Conservation (phyloP, 2,888 invertebrate species). For the Melipona bicolor region DNA sequence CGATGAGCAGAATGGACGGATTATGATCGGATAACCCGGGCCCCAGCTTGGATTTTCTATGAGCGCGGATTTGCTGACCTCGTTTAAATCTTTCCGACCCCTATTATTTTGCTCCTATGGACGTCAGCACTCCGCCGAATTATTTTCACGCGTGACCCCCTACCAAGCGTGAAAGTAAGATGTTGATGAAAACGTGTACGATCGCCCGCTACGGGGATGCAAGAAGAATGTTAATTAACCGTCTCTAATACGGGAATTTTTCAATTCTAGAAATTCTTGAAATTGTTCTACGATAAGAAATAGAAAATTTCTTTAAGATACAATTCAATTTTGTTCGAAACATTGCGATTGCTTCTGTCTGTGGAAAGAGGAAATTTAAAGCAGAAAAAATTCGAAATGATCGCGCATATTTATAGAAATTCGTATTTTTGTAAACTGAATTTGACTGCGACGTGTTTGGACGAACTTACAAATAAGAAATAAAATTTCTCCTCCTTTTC, state of each 20-base stretch:
- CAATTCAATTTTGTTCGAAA: not conserved
- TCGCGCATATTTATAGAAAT: no score
- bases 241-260: not conserved
- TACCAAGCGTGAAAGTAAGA: not conserved
- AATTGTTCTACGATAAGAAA: fast-evolving
- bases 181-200: not conserved
- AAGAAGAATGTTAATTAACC: not conserved
- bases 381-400: no score
- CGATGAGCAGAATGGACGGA: slow-evolving; percentile 47
- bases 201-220: not conserved
- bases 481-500: no score
- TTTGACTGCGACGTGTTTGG: no score
- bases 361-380: no score
- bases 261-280: not conserved
- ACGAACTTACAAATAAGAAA: no score
- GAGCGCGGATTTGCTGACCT: slow-evolving; percentile 57
- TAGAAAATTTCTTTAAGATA: not conserved
- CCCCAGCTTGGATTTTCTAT: slow-evolving; percentile 47
- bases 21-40: slow-evolving; percentile 66
- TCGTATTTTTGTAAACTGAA: no score
- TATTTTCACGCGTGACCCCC: slow-evolving; percentile 18
- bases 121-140: slow-evolving; percentile 51
- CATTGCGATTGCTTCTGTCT: not conserved
- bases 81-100: slow-evolving; percentile 55
- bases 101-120: slow-evolving; percentile 47